Evolutionary conservation across 1,140 invertebrate genomes (phyloP).

Genomic region (Lepidotrigona ventralis): DNA sequence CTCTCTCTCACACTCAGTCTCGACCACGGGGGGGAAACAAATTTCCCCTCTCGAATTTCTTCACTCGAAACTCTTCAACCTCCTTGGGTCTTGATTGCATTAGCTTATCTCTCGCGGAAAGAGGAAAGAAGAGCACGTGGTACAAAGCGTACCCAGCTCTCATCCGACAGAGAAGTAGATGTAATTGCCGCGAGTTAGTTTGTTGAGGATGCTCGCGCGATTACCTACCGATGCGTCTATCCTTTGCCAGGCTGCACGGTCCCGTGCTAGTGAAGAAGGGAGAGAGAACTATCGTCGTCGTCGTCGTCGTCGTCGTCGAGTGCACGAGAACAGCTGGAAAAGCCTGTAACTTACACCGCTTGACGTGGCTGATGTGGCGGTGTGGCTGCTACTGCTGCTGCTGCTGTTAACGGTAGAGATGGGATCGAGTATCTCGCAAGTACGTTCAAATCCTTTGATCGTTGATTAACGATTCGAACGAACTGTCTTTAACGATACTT

Average conservation of each 20-base stretch:
- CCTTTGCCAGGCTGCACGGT: conserved; percentile 15
- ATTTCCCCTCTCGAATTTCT: background rate
- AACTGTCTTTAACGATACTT: too few relatives aligned
- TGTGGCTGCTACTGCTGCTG: conserved; percentile 31
- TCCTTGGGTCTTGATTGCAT: background rate
- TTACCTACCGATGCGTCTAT: conserved; percentile 51
- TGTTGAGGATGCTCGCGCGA: background rate
- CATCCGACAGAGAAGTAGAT: background rate
- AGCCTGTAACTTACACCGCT: conserved; percentile 74
- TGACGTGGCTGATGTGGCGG: conserved; percentile 43
- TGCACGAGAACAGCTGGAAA: conserved; percentile 76
- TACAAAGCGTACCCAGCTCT: background rate
- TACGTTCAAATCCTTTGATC: too few relatives aligned
- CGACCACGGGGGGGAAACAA: background rate
- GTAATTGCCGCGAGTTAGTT: background rate
- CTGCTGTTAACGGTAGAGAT: too few relatives aligned
- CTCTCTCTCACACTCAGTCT: background rate
- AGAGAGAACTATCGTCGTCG: conserved; percentile 9
- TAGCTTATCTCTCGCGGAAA: background rate
- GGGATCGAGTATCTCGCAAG: too few relatives aligned
- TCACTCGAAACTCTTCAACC: background rate
- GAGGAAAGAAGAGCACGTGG: background rate
- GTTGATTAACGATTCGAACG: too few relatives aligned
- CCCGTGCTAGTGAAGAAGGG: background rate
- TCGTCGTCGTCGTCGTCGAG: background rate